phyloP scores from a whole-genome alignment of 2,113 vertebrate species.

The Madoqua kirkii region DNA sequence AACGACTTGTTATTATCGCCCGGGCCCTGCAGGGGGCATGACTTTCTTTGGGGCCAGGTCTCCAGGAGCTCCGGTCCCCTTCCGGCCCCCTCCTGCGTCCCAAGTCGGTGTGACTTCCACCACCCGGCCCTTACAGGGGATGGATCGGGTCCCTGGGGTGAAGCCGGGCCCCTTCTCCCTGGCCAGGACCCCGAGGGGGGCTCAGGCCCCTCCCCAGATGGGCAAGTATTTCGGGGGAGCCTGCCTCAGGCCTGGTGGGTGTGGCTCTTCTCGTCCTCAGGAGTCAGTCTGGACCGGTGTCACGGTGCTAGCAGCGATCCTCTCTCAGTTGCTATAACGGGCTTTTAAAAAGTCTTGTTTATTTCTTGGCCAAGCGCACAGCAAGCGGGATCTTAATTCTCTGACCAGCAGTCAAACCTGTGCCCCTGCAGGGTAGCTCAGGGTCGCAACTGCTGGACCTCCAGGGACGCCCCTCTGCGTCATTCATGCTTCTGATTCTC shows the following conservation, averaged over 20 bases:
- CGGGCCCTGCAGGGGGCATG: accelerated
- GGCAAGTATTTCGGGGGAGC: accelerated
- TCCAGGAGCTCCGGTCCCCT: neutral
- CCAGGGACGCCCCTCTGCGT: neutral
- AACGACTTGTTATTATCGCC: no score
- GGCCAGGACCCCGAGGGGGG: neutral
- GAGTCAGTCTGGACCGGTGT: neutral
- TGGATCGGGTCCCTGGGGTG: neutral
- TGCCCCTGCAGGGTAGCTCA: neutral
- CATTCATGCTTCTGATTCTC: neutral
- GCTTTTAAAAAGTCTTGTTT: neutral
- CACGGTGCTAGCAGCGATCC: accelerated
- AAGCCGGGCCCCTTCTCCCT: neutral
- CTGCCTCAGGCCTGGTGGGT: neutral
- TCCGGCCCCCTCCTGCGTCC: accelerated
- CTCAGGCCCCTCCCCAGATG: accelerated
- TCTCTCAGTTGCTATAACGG: neutral
- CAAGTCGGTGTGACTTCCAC: neutral
- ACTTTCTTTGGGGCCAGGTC: neutral
- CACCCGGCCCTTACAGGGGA: neutral
- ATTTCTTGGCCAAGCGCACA: neutral
- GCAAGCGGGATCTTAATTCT: neutral
- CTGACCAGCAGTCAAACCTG: neutral
- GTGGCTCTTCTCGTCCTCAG: accelerated
- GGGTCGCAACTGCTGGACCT: neutral